Evolutionary conservation across 2,113 vertebrate genomes (phyloP).

Genomic region (Myotis brandtii): DNA sequence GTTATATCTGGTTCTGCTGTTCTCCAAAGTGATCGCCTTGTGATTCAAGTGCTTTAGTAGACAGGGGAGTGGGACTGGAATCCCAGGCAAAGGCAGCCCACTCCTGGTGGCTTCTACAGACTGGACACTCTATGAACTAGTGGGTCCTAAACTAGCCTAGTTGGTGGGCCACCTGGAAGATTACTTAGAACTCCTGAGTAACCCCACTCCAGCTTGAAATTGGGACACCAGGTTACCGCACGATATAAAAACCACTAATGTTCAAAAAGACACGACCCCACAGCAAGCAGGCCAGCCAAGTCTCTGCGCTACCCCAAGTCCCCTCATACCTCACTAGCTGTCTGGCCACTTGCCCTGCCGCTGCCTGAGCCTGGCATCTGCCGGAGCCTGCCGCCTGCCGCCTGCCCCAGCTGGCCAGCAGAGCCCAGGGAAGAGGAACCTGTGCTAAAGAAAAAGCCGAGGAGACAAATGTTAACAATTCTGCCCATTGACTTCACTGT

Average conservation of each 20-base stretch:
- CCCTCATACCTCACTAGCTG: rapidly evolving
- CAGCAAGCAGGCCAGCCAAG: background rate
- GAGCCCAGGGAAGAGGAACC: background rate
- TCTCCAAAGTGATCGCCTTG: background rate
- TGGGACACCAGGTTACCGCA: background rate
- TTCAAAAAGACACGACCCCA: background rate
- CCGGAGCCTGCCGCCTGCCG: too few species aligned
- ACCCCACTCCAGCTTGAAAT: background rate
- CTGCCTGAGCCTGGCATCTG: too few species aligned
- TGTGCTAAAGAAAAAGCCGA: background rate
- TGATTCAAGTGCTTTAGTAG: background rate
- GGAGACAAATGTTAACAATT: background rate
- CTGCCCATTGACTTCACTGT: background rate
- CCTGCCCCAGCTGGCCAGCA: background rate
- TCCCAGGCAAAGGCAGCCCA: background rate
- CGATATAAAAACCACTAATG: background rate
- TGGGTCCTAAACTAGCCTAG: background rate
- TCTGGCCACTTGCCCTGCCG: background rate
- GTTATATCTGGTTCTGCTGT: background rate
- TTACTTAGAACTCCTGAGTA: background rate
- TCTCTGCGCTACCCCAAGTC: rapidly evolving
- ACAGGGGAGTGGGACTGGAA: background rate
- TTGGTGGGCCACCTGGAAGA: background rate
- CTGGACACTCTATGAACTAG: background rate
- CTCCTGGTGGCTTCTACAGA: background rate